Percentiles rank a stretch among this genome's conserved stretches.
Evolutionary conservation across 2,113 vertebrate genomes (phyloP).

Genomic region (Ictalurus furcatus): DNA sequence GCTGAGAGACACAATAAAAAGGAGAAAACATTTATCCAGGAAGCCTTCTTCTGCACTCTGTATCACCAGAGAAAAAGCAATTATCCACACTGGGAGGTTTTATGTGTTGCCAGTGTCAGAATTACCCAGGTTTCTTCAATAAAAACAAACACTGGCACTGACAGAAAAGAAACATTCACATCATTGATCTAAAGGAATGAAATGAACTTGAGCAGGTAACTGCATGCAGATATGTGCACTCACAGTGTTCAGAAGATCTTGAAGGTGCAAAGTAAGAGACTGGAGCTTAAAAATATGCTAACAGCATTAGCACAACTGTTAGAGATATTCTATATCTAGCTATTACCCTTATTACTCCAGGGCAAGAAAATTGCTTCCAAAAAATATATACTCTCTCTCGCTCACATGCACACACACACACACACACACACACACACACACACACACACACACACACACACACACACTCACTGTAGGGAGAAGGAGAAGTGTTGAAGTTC

Average conservation of each 20-base stretch:
- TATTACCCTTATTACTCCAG: slow-evolving; percentile 34
- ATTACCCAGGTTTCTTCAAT: slow-evolving; percentile 52
- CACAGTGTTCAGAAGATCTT: slow-evolving; percentile 28
- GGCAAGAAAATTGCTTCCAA: slow-evolving; percentile 17
- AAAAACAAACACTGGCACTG: slow-evolving; percentile 49
- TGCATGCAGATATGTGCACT: slow-evolving; percentile 34
- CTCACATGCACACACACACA: slow-evolving; percentile 63
- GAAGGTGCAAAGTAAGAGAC: slow-evolving; percentile 32
- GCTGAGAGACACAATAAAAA: slow-evolving; percentile 65
- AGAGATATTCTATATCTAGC: slow-evolving; percentile 31
- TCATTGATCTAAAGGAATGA: slow-evolving; percentile 43
- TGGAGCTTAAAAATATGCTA: slow-evolving; percentile 29
- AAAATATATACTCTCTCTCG: neutral
- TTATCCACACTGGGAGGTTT: slow-evolving; percentile 52
- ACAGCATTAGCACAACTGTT: slow-evolving; percentile 17
- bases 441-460: slow-evolving; percentile 4
- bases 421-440: slow-evolving; percentile 53
- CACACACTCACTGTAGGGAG: slow-evolving; percentile 72
- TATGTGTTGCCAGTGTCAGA: slow-evolving; percentile 53
- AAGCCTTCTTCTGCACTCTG: slow-evolving; percentile 57
- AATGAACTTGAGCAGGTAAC: slow-evolving; percentile 47
- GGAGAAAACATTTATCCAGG: slow-evolving; percentile 51
- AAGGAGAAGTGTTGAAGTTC: slow-evolving; percentile 75
- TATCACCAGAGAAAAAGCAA: slow-evolving; percentile 50
- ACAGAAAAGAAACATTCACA: slow-evolving; percentile 46